phyloP scores from a whole-genome alignment of 2,113 vertebrate species.

The Paramisgurnus dabryanus region DNA sequence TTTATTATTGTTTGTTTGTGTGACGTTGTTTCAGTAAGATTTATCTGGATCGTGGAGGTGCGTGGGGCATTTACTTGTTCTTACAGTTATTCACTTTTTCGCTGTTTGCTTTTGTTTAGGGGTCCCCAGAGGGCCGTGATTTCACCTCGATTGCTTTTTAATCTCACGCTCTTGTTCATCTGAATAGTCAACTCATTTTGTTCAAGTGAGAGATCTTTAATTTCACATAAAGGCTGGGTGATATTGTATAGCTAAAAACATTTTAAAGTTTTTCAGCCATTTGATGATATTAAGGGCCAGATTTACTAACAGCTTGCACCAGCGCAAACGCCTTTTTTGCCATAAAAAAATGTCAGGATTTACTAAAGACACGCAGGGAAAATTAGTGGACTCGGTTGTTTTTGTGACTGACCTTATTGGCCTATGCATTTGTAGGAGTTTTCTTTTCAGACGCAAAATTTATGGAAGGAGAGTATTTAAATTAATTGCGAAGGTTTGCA shows the following conservation, averaged over 20 bases:
- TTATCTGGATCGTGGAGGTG: background rate
- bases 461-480: too few relatives aligned
- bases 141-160: slow-evolving; percentile 67
- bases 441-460: too few relatives aligned
- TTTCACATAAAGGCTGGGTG: background rate
- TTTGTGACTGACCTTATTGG: too few relatives aligned
- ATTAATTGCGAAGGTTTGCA: too few relatives aligned
- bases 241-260: background rate
- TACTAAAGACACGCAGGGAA: too few relatives aligned
- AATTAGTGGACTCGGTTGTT: too few relatives aligned
- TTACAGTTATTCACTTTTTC: slow-evolving; percentile 54
- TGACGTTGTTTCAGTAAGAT: background rate
- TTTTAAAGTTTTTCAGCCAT: too few relatives aligned
- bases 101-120: slow-evolving; percentile 57
- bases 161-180: slow-evolving; percentile 35
- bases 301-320: too few relatives aligned
- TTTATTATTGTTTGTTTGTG: background rate
- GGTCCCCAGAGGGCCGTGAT: slow-evolving; percentile 59
- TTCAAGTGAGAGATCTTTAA: background rate
- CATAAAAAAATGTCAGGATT: too few relatives aligned
- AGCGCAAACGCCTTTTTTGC: too few relatives aligned
- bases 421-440: too few relatives aligned
- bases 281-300: too few relatives aligned
- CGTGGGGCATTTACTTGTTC: slow-evolving; percentile 64
- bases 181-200: slow-evolving; percentile 4